These are phyloP conservation scores for Ellobius talpinus DNA, from an alignment of 2,113 vertebrate species.

Conservation along the genomic window DNA sequence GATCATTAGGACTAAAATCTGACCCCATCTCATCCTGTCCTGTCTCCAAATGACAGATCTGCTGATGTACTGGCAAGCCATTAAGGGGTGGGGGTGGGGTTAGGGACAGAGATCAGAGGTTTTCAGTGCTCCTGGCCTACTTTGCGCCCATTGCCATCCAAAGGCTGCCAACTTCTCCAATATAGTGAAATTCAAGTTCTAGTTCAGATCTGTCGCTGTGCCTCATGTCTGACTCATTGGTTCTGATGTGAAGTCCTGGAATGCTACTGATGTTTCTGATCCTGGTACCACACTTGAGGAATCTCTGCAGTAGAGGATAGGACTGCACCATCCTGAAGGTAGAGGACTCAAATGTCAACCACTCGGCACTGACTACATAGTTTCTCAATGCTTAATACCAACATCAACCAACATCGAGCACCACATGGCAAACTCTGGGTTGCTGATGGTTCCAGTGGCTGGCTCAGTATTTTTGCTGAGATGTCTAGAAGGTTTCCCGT, in stretches of 20 bases:
- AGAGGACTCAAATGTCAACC: not conserved
- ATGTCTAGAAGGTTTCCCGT: not conserved
- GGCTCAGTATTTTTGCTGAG: not conserved
- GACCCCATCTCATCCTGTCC: not conserved
- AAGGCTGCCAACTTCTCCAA: not conserved
- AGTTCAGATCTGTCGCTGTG: not conserved
- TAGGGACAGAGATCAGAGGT: not conserved
- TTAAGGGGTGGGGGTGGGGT: too few species aligned
- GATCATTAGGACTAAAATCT: not conserved
- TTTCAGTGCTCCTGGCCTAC: not conserved
- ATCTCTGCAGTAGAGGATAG: not conserved
- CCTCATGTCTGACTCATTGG: not conserved
- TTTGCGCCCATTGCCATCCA: not conserved
- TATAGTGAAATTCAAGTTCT: rapidly evolving
- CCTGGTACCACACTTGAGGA: not conserved
- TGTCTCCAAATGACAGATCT: not conserved
- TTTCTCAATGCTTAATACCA: not conserved
- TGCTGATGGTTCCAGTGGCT: not conserved
- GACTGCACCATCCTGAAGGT: not conserved
- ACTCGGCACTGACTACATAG: not conserved
- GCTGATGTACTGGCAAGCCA: not conserved
- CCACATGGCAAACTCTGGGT: not conserved
- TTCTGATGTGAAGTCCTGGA: not conserved
- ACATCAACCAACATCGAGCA: not conserved
- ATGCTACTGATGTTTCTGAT: not conserved